phyloP scores from a whole-genome alignment of 1,140 invertebrate genomes.

The Lepidostoma basale region DNA sequence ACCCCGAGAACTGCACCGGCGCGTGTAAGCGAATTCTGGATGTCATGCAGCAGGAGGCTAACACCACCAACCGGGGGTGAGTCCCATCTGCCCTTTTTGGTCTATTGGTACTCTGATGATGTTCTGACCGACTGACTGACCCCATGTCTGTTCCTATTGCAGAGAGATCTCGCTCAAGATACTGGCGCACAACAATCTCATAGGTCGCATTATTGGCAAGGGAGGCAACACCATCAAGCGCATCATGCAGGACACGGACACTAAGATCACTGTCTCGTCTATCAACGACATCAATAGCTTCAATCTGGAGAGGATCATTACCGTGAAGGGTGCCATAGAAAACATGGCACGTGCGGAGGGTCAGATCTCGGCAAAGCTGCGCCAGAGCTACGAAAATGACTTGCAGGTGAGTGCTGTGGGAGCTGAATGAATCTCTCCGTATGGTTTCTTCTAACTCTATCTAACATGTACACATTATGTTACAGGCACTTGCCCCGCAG shows the following conservation, averaged over 20 bases:
- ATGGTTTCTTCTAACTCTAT: too few relatives aligned
- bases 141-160: conserved; percentile 43
- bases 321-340: conserved; percentile 87
- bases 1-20: conserved; percentile 94
- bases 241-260: conserved; percentile 98
- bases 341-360: conserved; percentile 94
- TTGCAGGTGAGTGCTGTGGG: conserved; percentile 64
- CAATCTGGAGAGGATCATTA: conserved; percentile 94
- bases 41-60: conserved; percentile 96
- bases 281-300: conserved; percentile 94
- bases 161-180: conserved; percentile 95
- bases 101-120: too few relatives aligned
- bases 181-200: conserved; percentile 95
- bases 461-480: too few relatives aligned
- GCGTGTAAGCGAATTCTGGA: conserved; percentile 95
- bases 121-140: too few relatives aligned
- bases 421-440: too few relatives aligned
- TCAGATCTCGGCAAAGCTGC: conserved; percentile 91
- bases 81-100: too few relatives aligned
- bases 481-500: conserved; percentile 79
- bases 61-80: conserved; percentile 92
- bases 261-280: conserved; percentile 95
- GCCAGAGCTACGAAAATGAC: conserved; percentile 96
- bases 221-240: conserved; percentile 95
- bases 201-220: conserved; percentile 97